Evolutionary conservation across 2,888 invertebrate species (phyloP).

Genomic region (Melieria picta): DNA sequence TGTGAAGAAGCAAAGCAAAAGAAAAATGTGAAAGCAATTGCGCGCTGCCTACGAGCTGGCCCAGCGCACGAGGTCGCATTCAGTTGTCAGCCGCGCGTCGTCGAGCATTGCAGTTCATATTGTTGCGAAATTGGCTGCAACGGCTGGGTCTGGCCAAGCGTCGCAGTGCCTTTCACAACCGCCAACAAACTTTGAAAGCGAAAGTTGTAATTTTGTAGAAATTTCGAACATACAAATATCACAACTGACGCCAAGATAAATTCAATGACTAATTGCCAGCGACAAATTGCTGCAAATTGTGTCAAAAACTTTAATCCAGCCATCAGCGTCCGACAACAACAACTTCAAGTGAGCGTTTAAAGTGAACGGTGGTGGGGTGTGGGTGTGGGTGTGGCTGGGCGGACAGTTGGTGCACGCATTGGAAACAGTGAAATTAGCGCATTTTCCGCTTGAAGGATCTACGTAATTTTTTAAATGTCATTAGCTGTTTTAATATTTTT

Average conservation of each 20-base stretch:
- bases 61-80: conserved; percentile 7
- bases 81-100: conserved; percentile 21
- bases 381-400: too few relatives aligned
- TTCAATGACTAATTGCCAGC: conserved; percentile 25
- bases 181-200: too few relatives aligned
- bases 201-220: too few relatives aligned
- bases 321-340: not conserved
- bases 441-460: too few relatives aligned
- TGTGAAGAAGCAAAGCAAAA: not conserved
- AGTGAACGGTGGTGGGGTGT: too few relatives aligned
- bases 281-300: conserved; percentile 23
- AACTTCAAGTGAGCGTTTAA: too few relatives aligned
- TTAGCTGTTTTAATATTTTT: too few relatives aligned
- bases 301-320: conserved; percentile 10
- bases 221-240: too few relatives aligned
- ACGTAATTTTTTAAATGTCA: too few relatives aligned
- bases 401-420: too few relatives aligned
- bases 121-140: not conserved
- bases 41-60: conserved; percentile 22
- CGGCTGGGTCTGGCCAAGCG: not conserved
- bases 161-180: too few relatives aligned
- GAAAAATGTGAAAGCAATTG: not conserved
- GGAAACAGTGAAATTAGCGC: too few relatives aligned
- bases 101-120: not conserved
- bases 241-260: conserved; percentile 1